These are phyloP conservation scores for Pantherophis alleghaniensis DNA, from an alignment of 2,797 vertebrate genomes.

Conservation along the genomic window DNA sequence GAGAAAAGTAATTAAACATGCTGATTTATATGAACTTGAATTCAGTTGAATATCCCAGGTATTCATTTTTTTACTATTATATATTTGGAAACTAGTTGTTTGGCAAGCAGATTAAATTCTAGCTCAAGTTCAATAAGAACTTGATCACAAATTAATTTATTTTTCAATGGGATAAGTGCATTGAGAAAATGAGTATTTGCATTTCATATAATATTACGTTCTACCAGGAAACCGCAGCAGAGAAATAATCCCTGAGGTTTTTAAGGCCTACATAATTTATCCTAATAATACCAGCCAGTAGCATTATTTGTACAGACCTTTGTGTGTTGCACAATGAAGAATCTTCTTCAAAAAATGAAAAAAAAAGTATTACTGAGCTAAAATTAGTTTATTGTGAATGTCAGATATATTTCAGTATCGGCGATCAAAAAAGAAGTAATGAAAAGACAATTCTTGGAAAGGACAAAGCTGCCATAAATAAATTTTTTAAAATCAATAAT, in stretches of 20 bases:
- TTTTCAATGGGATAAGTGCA: slow-evolving; percentile 2
- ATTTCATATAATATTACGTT: neutral
- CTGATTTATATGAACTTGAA: neutral
- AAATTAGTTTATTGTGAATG: neutral
- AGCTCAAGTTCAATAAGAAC: slow-evolving; percentile 9
- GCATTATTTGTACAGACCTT: neutral
- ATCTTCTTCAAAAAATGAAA: no score
- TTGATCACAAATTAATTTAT: slow-evolving; percentile 27
- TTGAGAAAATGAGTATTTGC: slow-evolving; percentile 8
- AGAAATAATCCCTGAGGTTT: neutral
- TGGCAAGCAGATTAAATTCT: slow-evolving; percentile 15
- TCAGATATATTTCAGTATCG: neutral
- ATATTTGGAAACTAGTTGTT: slow-evolving; percentile 8
- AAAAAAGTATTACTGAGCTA: neutral
- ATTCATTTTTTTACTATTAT: slow-evolving; percentile 1
- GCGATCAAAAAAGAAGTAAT: neutral
- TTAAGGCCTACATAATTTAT: slow-evolving; percentile 5
- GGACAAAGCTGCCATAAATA: neutral
- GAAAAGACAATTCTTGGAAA: neutral
- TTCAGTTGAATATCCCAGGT: neutral
- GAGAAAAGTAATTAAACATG: neutral
- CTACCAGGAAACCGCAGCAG: neutral
- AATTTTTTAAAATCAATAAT: neutral
- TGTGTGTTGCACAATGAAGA: neutral
- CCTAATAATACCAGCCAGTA: neutral